Base-by-base conservation (phyloP, 2,797 vertebrate genomes). In the Hippocampus kuda region DNA sequence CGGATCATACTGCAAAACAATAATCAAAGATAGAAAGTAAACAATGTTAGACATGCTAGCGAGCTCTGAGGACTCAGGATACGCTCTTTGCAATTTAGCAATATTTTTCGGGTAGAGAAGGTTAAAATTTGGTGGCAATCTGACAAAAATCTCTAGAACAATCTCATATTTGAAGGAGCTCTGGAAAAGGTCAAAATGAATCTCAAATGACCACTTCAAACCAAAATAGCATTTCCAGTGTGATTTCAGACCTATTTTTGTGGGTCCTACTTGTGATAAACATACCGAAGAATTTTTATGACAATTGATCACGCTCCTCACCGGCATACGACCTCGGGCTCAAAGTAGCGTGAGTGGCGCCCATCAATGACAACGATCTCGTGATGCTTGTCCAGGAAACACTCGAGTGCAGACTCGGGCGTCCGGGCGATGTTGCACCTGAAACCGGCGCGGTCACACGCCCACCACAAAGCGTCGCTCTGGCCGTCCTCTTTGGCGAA, bases 381-480 rank as follows among this genome's bases (percentile, higher is more conserved):
- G 57, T 98, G 95, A 67, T 96, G 94, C 66, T 97, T 96, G 85
- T 97, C 95, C 74, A 96, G 88, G 85, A 96, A 98, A 82, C 93
- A 94, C 77, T 97, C 93, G 1, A 94, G 90, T 0, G 95, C 95
- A 38, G 95, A 94, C 77, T 98, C 94, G 0, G 92, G 92, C 15
- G 94, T 97, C 56, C 90, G 88, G 18, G 94, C 91, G 65, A 98
- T 92, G 78, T 92, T 95, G 79, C 95, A 97, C 61, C 88, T 88
- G 83, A 95, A 98, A 1, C 94, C 95, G 0, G 96, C 95, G 62
- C 92, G 92, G 80, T 98, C 94, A 71, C 96, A 98, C 74, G 96
- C 95, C 95, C 95, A 96, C 95, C 94, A 96, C 86, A 98, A 95
- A 4, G 94, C 94, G 75, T 97, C 94, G 12, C 95, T 98, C 78